These are phyloP conservation scores for Monomorium pharaonis DNA, from an alignment of 1,140 invertebrate genomes.

Conservation along the genomic window DNA sequence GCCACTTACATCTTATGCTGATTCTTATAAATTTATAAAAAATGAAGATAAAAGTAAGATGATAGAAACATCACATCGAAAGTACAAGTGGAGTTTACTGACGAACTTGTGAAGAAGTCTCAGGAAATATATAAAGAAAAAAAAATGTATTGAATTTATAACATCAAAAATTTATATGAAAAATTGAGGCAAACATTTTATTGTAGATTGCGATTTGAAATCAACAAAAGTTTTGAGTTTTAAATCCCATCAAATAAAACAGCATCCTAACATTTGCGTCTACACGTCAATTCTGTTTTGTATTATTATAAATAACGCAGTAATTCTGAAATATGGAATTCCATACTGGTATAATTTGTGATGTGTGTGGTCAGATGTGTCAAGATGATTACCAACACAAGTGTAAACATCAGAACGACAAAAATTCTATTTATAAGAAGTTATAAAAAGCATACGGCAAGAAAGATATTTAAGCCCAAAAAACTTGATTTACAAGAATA, in stretches of 20 bases:
- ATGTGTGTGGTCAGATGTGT: not conserved
- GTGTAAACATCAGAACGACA: not conserved
- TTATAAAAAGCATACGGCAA: too few relatives aligned
- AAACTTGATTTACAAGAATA: too few relatives aligned
- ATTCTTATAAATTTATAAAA: not conserved
- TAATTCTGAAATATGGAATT: slow-evolving; percentile 3
- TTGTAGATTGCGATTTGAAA: slow-evolving; percentile 27
- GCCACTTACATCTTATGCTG: slow-evolving; percentile 28
- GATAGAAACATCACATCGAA: not conserved
- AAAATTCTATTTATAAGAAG: too few relatives aligned
- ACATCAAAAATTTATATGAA: not conserved
- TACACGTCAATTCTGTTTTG: not conserved
- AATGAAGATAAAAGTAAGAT: not conserved
- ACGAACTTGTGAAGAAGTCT: not conserved
- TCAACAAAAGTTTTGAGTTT: not conserved
- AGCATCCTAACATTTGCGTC: not conserved
- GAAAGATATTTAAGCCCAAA: too few relatives aligned
- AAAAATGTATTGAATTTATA: not conserved
- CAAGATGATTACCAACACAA: not conserved
- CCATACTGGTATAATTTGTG: not conserved
- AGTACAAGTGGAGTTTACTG: not conserved
- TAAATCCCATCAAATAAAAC: slow-evolving; percentile 3
- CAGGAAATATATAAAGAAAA: not conserved
- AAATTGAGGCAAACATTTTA: not conserved
- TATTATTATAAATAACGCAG: not conserved